Evolutionary conservation across 2,113 vertebrate genomes (phyloP), one percentile per base, ranked within the genome.

Genomic region (Tonatia bakeri): DNA sequence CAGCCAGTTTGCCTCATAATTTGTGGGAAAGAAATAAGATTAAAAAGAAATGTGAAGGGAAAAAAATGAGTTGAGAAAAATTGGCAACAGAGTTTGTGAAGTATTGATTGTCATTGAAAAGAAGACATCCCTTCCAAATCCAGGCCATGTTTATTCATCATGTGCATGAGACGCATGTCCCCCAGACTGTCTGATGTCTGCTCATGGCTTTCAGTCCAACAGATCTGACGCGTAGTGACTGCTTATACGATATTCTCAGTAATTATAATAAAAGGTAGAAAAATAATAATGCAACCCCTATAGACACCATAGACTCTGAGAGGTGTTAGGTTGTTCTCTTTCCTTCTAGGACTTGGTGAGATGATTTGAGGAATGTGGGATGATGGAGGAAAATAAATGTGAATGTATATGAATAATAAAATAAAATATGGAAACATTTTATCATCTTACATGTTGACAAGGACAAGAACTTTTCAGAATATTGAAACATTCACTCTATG

Each of bases 1-100:
- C 69, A 96, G 94, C 82, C 82, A 96, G 81, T 96, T 97, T 97
- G 88, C 94, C 36, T 97, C 90, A 86, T 96, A 96, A 97, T 97
- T 97, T 97, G 95, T 94, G 88, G 88, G 94, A 93, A 94, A 91
- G 93, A 97, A 96, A 94, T 90, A 95, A 96, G 91, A 97, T 96
- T 95, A 91, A 97, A 94, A 96, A 83, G 59, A 87, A 95, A 94
- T 91, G 87, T 94, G 93, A 95, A 95, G 50, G 65, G 87, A 31
- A 96, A 93, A 96, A 96, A 88, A 95, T 95, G 94, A 97, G 36
- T 91, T 15, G 28, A 95, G 84, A 95, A 93, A 91, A 91, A 92
- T 31, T 94, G 94, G 91, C 94, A 91, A 73, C 4, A 10, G 52
- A 17, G 28, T 24, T 92, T 13, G 38, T 91, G 54, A 33, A 93